A percentile compares a stretch with the other conserved stretches of the same genome.
Conservation (phyloP, 1,140 invertebrate species). For the Drosophila funebris region DNA sequence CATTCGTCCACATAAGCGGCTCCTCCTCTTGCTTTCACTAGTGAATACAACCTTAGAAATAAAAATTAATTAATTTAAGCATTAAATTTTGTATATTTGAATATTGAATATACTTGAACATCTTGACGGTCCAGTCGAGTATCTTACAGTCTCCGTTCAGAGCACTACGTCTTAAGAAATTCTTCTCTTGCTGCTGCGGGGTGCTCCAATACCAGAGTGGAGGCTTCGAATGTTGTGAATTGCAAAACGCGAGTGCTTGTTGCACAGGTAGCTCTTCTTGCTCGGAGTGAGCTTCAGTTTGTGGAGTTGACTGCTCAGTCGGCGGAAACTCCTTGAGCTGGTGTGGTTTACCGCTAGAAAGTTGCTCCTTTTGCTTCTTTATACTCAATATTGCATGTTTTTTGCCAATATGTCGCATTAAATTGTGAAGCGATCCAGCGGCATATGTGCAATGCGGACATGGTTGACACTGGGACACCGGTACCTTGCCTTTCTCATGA, state of each 20-base stretch:
- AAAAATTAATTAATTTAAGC: not conserved
- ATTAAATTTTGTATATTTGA: not conserved
- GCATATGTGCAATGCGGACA: conserved; percentile 41
- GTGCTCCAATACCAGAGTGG: conserved; percentile 32
- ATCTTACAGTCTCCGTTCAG: conserved; percentile 10
- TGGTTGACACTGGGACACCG: conserved; percentile 32
- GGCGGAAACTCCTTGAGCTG: not conserved
- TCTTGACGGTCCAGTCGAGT: conserved; percentile 7
- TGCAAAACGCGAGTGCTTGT: not conserved
- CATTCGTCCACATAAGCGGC: conserved; percentile 18
- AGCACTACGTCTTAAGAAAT: conserved; percentile 18
- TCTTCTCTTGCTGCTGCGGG: conserved; percentile 26
- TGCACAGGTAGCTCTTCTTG: not conserved
- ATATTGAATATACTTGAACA: conserved; percentile 18
- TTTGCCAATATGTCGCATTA: conserved; percentile 34
- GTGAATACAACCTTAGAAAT: conserved; percentile 7
- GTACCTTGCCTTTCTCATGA: conserved; percentile 33
- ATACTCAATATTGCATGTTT: conserved; percentile 9
- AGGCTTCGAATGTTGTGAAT: not conserved
- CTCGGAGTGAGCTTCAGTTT: not conserved
- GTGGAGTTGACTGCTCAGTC: not conserved
- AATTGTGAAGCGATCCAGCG: conserved; percentile 35
- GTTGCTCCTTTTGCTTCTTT: not conserved
- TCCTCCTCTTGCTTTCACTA: conserved; percentile 27
- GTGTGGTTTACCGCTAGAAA: not conserved